Evolutionary conservation across 2,888 invertebrate genomes (phyloP), one percentile per base, ranked within the genome.

Genomic region (Rotaria macrura): DNA sequence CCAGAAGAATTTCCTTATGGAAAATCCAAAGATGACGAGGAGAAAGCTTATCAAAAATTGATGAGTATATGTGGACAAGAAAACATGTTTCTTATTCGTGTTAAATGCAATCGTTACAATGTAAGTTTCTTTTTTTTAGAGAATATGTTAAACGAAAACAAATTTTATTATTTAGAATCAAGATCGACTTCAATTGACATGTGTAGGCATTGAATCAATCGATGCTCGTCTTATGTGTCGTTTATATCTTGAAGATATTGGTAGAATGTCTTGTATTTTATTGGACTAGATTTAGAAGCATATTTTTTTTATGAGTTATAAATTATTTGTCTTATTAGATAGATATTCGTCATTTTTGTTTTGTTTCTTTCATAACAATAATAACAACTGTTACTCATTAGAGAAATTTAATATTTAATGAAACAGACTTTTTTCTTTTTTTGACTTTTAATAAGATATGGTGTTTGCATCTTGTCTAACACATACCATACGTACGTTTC

Each of bases 111-210:
- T 65, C 65, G 34, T 65, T 65, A 65, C 20, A 65, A 65, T 34
- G 65, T 65, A 65, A 34, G 29, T 65, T 34, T 54, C 23, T n/a
- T n/a, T n/a, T n/a, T n/a, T 1, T 54, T 2, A 54, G 7, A 54
- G 23, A 54, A 25, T 29, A 65, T 12, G 29, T 23, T 2, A 23
- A 52, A 52, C 20, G 1, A 52, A 20, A 52, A 52, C 17, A 52
- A 52, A 52, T 52, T 9, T 14, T 65, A 29, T 57, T 29, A 65
- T 65, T 65, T 65, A 65, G 65, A 65, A 65, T 65, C 65, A 65
- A 34, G 65, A 65, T 65, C 65, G 65, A 65, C 29, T 65, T 65
- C 65, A 65, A 65, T 65, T 65, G 34, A 65, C 65, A 65, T 65
- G 65, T 65, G 65, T 65, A 29, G 29, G 29, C 4, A 20, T 65